Evolutionary conservation across 2,113 vertebrate genomes (phyloP).

Genomic region (Lycaon pictus): DNA sequence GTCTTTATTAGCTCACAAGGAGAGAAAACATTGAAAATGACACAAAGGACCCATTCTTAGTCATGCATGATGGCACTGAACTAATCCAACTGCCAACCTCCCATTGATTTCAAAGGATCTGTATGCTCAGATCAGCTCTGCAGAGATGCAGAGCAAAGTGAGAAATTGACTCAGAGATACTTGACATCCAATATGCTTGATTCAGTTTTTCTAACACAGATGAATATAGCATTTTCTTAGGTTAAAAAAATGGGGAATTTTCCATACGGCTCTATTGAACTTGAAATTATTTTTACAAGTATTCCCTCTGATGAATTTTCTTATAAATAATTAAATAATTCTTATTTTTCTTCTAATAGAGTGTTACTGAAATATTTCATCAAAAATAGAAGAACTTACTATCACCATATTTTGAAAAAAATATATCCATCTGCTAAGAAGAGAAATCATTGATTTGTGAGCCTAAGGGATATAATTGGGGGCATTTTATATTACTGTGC

Average conservation of each 20-base stretch:
- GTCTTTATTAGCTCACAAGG: background rate
- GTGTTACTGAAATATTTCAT: background rate
- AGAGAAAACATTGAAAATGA: background rate
- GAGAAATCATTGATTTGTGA: background rate
- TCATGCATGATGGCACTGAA: background rate
- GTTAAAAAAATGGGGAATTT: background rate
- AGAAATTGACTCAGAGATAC: conserved; percentile 37
- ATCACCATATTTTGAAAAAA: background rate
- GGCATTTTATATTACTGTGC: background rate
- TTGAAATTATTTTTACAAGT: background rate
- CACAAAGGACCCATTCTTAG: background rate
- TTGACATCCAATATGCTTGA: conserved; percentile 16
- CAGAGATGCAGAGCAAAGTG: conserved; percentile 41
- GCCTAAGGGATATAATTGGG: background rate
- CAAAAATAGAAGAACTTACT: background rate
- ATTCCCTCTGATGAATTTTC: background rate
- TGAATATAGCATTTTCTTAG: background rate
- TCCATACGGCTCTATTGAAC: background rate
- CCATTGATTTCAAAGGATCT: conserved; percentile 51
- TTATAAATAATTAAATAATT: background rate
- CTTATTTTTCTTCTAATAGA: background rate
- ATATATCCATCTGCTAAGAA: background rate
- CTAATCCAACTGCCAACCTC: conserved; percentile 6
- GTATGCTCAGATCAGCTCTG: background rate
- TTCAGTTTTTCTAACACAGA: conserved; percentile 7